Evolutionary conservation across 2,888 invertebrate species (phyloP), one percentile per base, ranked within the genome.

Genomic region (Ormia ochracea): DNA sequence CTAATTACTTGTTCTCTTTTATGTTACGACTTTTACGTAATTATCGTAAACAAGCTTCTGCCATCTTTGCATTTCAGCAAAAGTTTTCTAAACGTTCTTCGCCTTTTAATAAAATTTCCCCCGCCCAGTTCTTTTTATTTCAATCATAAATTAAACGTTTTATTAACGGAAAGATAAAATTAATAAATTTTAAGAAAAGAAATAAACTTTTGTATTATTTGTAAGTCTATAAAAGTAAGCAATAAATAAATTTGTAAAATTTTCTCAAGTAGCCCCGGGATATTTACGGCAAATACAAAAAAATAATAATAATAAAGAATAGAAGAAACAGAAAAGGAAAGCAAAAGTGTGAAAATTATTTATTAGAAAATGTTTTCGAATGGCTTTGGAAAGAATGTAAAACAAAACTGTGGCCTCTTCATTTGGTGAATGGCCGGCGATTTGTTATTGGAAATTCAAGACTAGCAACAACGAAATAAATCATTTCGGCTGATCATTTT

Each of bases 111-210:
- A 56, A 54, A 48, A 63, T 38, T 21, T 36, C 19, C n/a, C 14
- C 9, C 4, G 36, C 28, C 68, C 61, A 61, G 61, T 38, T 31
- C 12, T 10, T 23, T 14, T 68, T 41, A 54, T 54, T 12, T 50
- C 28, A 17, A 43, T 28, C 73, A 70, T 79, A 74, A 74, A 69
- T 79, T 74, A 79, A 33, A 58, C 52, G 23, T 36, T 70, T 79
- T 65, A 74, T 74, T 70, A 79, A 75, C 38, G 26, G 19, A 41
- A 26, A 52, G 23, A 63, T 65, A 79, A 70, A 75, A 70, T 66
- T 59, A 63, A 74, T 74, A 78, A 56, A 26, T 66, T 2, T 23
- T 38, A 50, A 41, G 52, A 28, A 63, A 50, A 70, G 28, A 31
- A 12, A 14, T 17, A 14, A 28, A 14, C 10, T 14, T 59, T 52